Evolutionary conservation across 2,113 vertebrate genomes (phyloP), one percentile per base, ranked within the genome.

Genomic region (Myodes glareolus): DNA sequence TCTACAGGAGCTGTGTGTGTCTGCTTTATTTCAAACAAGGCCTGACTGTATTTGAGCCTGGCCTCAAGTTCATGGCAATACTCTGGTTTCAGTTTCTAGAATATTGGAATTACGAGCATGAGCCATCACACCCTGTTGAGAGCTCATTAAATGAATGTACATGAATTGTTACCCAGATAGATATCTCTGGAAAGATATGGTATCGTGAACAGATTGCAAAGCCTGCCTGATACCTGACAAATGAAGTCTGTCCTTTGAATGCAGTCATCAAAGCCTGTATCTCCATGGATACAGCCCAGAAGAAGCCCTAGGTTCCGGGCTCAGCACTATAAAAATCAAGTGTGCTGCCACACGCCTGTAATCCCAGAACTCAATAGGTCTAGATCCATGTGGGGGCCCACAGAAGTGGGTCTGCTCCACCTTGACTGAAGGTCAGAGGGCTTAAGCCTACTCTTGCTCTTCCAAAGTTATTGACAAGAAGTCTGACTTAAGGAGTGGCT

Each of bases 161-260:
- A 78, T n/a, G 25, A 75, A 45, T 84, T 50, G 47, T 94, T 14
- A 70, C 10, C 31, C 7, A 88, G 75, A 36, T 75, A 7, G 75
- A 36, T 70, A 7, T 85, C 85, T 97, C 93, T 84, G 47, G 75
- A 80, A 95, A 88, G 72, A 94, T 94, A 78, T 3, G 25, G 33
- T 47, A 39, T 23, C 31, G 47, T 23, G 36, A 94, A 73, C 63
- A 78, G 47, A 29, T 45, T 31, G 2, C 68, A 91, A 93, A 95
- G 65, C 68, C 50, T 68, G 55, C 45, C 50, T 68, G 55, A n/a
- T 84, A 17, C 36, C 27, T 73, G 47, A 50, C 31, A 84, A 90
- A 67, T 29, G 45, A 23, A 81, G 33, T 65, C 29, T 72, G 75
- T 82, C 36, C 16, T 95, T 75, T 88, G 78, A 88, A 92, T 68